Evolutionary conservation across 2,113 vertebrate species (phyloP).

Genomic region (Dromaius novaehollandiae): DNA sequence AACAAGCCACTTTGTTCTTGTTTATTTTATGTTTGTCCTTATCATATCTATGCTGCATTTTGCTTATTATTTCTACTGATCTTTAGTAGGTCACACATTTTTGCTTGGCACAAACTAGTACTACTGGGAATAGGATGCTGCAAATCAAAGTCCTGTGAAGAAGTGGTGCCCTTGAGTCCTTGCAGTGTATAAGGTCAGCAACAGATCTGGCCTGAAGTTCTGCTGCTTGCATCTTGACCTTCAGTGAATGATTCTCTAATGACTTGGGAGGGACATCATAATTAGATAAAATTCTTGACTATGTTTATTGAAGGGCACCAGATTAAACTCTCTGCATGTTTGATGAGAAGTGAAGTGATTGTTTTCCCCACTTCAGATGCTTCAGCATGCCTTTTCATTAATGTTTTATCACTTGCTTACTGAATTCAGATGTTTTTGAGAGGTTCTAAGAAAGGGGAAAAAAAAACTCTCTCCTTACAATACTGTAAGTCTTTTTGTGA

Average conservation of each 20-base stretch:
- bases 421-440: slow-evolving; percentile 39
- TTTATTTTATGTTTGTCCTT: background rate
- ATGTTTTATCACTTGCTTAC: slow-evolving; percentile 42
- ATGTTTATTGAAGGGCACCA: slow-evolving; percentile 35
- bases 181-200: slow-evolving; percentile 6
- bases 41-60: background rate
- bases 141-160: slow-evolving; percentile 56
- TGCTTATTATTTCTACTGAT: background rate
- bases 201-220: slow-evolving; percentile 10
- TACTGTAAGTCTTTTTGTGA: background rate
- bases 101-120: background rate
- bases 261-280: slow-evolving; percentile 53
- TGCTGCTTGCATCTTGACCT: slow-evolving; percentile 60
- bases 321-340: slow-evolving; percentile 60
- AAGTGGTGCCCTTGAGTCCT: background rate
- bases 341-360: slow-evolving; percentile 65
- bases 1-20: background rate
- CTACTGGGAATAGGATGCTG: slow-evolving; percentile 1
- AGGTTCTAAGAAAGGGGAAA: background rate
- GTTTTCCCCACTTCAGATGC: slow-evolving; percentile 52
- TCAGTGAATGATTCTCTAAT: slow-evolving; percentile 25
- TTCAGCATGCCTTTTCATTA: slow-evolving; percentile 59
- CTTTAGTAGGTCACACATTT: background rate
- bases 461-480: background rate
- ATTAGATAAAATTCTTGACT: slow-evolving; percentile 54